phyloP scores from a whole-genome alignment of 2,888 invertebrate genomes.

The Archips xylosteana region DNA sequence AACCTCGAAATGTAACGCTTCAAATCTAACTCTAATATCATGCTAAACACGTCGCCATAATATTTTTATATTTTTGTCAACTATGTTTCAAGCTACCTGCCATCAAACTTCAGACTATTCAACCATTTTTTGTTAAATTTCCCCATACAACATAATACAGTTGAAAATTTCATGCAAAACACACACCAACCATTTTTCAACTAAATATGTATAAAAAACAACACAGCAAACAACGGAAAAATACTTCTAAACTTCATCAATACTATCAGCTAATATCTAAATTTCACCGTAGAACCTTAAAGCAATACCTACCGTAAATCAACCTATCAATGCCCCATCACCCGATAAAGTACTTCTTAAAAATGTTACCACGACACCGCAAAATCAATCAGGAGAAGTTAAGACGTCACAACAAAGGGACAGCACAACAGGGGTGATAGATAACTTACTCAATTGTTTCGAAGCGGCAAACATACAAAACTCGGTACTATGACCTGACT shows the following conservation, averaged over 20 bases:
- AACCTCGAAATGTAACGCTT: no score
- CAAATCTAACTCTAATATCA: no score
- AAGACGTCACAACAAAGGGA: slow-evolving; percentile 21
- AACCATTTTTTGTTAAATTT: no score
- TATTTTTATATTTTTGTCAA: no score
- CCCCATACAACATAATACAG: no score
- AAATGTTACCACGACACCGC: slow-evolving; percentile 33
- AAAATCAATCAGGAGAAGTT: slow-evolving; percentile 27
- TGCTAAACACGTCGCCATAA: no score
- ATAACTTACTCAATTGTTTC: slow-evolving; percentile 27
- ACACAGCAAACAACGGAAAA: background rate
- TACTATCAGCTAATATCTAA: background rate
- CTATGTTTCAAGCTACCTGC: no score
- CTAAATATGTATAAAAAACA: background rate
- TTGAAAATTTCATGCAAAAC: slow-evolving; percentile 3
- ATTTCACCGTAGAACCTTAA: background rate
- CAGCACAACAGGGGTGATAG: slow-evolving; percentile 14
- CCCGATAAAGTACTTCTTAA: background rate
- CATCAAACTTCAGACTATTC: no score
- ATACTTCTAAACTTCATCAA: background rate
- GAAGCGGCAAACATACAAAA: background rate
- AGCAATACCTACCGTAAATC: background rate
- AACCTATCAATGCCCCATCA: background rate
- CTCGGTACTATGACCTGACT: background rate
- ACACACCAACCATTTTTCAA: slow-evolving; percentile 11